Percentiles rank a stretch among this genome's conserved stretches.
Conservation (phyloP, 2,888 invertebrate genomes). For the Andrena haemorrhoa region DNA sequence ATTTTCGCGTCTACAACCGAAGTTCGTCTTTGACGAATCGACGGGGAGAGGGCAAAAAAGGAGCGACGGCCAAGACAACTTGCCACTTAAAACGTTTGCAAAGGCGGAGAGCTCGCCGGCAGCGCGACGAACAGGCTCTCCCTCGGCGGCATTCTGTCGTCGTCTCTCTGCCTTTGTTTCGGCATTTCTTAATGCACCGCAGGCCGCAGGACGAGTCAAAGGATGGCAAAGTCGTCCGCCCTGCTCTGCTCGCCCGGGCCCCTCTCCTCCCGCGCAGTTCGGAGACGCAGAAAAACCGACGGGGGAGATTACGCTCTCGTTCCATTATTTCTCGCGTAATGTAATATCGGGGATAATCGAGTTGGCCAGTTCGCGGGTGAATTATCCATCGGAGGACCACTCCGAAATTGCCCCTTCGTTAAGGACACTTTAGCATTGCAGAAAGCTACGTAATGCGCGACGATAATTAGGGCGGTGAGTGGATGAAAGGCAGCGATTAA, state of each 20-base stretch:
- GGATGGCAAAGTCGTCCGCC: slow-evolving; percentile 51
- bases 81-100: slow-evolving; percentile 80
- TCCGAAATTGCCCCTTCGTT: slow-evolving; percentile 61
- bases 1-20: slow-evolving; percentile 49
- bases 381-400: slow-evolving; percentile 63
- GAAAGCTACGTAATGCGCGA: slow-evolving; percentile 51
- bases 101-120: slow-evolving; percentile 69
- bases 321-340: slow-evolving; percentile 68
- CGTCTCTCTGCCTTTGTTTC: slow-evolving; percentile 77
- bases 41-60: slow-evolving; percentile 48
- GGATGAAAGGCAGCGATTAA: slow-evolving; percentile 52
- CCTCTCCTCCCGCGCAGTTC: not conserved
- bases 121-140: slow-evolving; percentile 67
- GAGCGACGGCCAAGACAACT: slow-evolving; percentile 73
- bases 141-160: slow-evolving; percentile 66
- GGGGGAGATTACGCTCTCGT: slow-evolving; percentile 57
- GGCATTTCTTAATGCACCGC: slow-evolving; percentile 79
- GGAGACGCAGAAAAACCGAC: slow-evolving; percentile 46
- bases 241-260: slow-evolving; percentile 26
- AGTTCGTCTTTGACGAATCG: slow-evolving; percentile 70
- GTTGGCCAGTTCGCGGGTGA: slow-evolving; percentile 64
- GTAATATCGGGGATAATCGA: slow-evolving; percentile 67
- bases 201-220: slow-evolving; percentile 62
- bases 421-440: slow-evolving; percentile 46
- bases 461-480: slow-evolving; percentile 47